Base-by-base conservation (phyloP, 2,888 invertebrate genomes). In the Thymelicus acteon region DNA sequence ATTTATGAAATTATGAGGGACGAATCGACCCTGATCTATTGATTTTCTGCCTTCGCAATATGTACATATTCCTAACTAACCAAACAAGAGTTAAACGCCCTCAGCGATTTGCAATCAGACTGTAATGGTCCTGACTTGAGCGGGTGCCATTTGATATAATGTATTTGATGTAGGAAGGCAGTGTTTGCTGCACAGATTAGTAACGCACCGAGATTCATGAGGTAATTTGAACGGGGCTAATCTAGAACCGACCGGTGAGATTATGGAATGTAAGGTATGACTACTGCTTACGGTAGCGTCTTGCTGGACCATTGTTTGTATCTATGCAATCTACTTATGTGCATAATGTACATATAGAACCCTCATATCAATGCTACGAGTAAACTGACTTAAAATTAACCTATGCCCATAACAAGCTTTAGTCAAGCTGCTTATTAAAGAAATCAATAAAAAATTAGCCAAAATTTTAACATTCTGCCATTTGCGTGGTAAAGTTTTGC, bases 181-280 rank as follows among this genome's bases (percentile, higher is more conserved):
- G 72, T 83, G 82, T 83, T 84, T 82, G 83, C 81, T 76, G 78
- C 81, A 81, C 79, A 80, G 85, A 86, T 86, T 86, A 86, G 78
- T 72, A 77, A 82, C 71, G 82, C 83, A 84, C 82, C 82, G 80
- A 82, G 79, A 79, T 82, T 82, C 80, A 85, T 80, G 79, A 82
- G 80, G 85, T 85, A 84, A 84, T 85, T 83, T 77, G 75, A 83
- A 85, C 82, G 77, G 77, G 70, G 71, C 72, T 85, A 83, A 85
- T 85, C 81, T 83, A 76, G 77, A 80, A 82, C 80, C 79, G 79
- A 81, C 77, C 79, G 77, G 76, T 78, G 19, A 12, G 58, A 39
- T 73, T 78, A 75, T 75, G 79, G 81, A 80, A 77, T 67, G 48
- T 19, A n/a, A 19, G 44, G 4, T 44, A 44, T 44, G 44, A 8